Percentiles rank a stretch among this genome's conserved stretches.
These are phyloP conservation scores for Phylloscopus trochiloides DNA, from an alignment of 2,113 vertebrate genomes.

Conservation along the genomic window DNA sequence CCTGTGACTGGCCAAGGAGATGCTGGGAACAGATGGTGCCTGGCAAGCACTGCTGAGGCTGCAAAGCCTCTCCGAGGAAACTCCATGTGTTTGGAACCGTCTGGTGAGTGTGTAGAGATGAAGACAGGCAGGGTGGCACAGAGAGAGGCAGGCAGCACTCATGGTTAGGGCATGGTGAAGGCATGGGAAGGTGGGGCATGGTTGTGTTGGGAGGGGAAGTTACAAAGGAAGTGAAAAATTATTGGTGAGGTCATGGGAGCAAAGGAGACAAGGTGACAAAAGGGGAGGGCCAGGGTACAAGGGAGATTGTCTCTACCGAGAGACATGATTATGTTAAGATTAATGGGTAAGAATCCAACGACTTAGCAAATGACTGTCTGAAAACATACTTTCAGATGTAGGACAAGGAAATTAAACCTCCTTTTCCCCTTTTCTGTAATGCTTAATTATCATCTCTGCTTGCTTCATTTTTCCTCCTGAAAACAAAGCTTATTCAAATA, in stretches of 20 bases:
- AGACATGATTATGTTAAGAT: neutral
- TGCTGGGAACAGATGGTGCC: slow-evolving; percentile 42
- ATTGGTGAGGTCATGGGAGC: neutral
- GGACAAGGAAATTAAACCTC: neutral
- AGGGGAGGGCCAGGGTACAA: neutral
- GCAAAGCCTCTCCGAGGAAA: neutral
- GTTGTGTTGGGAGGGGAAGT: neutral
- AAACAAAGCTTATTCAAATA: neutral
- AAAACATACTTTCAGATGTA: neutral
- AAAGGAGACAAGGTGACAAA: rapidly evolving
- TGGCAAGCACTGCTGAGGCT: neutral
- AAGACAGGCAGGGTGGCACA: rapidly evolving
- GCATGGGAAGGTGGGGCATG: neutral
- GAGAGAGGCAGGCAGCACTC: neutral
- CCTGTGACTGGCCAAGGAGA: neutral
- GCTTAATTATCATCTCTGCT: neutral
- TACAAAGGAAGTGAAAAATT: neutral
- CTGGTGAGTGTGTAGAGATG: rapidly evolving
- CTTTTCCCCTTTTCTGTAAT: neutral
- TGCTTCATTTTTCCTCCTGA: neutral
- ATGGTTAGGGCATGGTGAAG: neutral
- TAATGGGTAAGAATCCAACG: neutral
- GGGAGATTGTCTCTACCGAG: neutral
- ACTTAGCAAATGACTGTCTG: neutral
- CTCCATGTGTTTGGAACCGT: rapidly evolving